These are phyloP conservation scores for Callipepla squamata DNA, from an alignment of 2,113 vertebrate genomes.

Conservation along the genomic window DNA sequence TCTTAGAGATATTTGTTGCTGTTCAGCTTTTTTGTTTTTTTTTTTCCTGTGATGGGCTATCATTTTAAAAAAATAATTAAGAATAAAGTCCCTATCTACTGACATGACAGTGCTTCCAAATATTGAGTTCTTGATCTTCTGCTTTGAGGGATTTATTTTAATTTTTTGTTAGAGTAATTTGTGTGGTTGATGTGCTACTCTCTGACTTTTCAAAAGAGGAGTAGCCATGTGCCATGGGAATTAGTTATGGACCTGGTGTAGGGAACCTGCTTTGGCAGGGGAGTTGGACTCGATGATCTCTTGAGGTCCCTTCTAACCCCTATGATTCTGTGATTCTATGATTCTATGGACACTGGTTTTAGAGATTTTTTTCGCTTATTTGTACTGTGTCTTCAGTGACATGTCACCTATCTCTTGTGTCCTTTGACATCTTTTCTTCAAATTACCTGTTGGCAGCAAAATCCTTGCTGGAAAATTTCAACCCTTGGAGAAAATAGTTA, in stretches of 20 bases:
- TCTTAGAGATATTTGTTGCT: neutral
- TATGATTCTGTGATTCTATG: too few relatives aligned
- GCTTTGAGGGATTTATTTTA: neutral
- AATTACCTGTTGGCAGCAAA: neutral
- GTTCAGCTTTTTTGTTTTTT: constrained; percentile 19
- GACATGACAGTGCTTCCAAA: neutral
- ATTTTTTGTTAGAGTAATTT: neutral
- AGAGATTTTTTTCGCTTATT: neutral
- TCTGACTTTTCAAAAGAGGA: neutral
- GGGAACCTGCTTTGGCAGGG: too few relatives aligned
- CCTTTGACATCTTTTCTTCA: neutral
- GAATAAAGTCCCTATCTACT: neutral
- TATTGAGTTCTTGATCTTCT: neutral
- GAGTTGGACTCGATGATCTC: too few relatives aligned
- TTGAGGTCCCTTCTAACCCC: too few relatives aligned
- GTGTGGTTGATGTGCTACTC: neutral
- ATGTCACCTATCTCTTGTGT: neutral
- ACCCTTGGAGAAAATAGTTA: neutral
- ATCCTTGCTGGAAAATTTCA: neutral
- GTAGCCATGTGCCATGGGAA: neutral
- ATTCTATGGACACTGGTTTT: neutral
- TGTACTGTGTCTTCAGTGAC: neutral
- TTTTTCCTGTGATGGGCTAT: neutral
- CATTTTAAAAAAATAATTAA: constrained; percentile 9
- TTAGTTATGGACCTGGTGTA: neutral